phyloP scores from a whole-genome alignment of 2,797 vertebrate species.

The Enteromius mattozi region DNA sequence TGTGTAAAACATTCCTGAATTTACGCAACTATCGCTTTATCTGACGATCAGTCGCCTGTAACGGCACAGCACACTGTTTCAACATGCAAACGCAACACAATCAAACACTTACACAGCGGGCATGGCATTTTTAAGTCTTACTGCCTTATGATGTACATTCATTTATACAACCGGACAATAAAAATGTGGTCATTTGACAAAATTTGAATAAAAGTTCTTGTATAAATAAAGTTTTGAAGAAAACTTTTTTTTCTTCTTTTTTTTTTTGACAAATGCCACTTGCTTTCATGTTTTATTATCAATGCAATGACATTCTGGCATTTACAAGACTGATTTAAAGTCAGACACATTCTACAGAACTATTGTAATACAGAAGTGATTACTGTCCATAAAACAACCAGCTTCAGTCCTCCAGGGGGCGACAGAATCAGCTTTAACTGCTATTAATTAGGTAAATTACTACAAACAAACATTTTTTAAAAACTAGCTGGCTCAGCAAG shows the following conservation, averaged over 20 bases:
- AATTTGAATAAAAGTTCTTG: not conserved
- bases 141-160: not conserved
- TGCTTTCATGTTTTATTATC: not conserved
- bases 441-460: not conserved
- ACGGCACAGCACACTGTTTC: slow-evolving; percentile 63
- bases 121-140: slow-evolving; percentile 65
- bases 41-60: slow-evolving; percentile 57
- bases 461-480: not conserved
- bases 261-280: no score
- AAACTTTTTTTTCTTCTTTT: not conserved
- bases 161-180: not conserved
- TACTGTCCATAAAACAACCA: no score
- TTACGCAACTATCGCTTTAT: slow-evolving; percentile 49
- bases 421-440: not conserved
- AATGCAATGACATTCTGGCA: not conserved
- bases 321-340: not conserved
- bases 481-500: not conserved
- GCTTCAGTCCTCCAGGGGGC: not conserved
- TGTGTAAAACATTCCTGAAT: slow-evolving; percentile 63
- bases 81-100: slow-evolving; percentile 69
- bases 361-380: no score
- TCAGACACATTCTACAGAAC: not conserved
- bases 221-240: not conserved
- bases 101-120: slow-evolving; percentile 56
- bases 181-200: not conserved